A percentile compares a stretch with the other conserved stretches of the same genome.
Conservation (phyloP, 2,113 vertebrate genomes). For the Mellivora capensis region DNA sequence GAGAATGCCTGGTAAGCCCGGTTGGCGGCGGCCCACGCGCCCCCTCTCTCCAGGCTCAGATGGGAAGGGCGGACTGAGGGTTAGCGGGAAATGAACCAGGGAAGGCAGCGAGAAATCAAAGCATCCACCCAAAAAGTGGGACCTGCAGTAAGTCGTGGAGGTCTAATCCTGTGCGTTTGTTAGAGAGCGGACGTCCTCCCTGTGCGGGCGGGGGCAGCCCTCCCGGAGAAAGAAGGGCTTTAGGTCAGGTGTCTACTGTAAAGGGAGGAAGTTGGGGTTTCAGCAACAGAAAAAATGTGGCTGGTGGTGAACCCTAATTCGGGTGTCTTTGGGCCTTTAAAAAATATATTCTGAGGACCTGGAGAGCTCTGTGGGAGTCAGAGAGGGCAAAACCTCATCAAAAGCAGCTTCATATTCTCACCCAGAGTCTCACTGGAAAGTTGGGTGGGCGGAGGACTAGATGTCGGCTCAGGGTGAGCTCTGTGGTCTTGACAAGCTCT, state of each 20-base stretch:
- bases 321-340: not conserved
- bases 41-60: too few relatives aligned
- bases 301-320: not conserved
- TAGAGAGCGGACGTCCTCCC: not conserved
- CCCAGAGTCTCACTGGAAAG: conserved; percentile 38
- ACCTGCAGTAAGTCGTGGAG: not conserved
- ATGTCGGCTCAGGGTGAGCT: not conserved
- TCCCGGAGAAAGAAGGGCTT: not conserved
- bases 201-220: not conserved
- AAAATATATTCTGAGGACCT: conserved; percentile 16
- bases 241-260: not conserved
- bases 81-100: not conserved
- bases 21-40: not conserved
- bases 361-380: conserved; percentile 62
- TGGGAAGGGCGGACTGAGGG: not conserved
- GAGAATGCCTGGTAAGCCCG: not conserved
- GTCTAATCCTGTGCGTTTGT: not conserved
- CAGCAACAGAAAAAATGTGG: not conserved
- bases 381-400: conserved; percentile 14
- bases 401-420: conserved; percentile 56
- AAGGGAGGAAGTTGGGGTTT: not conserved
- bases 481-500: not conserved
- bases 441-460: conserved; percentile 29
- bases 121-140: not conserved
- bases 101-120: not conserved